Conservation (phyloP, 2,113 vertebrate species). For the Rhynchomys soricoides region DNA sequence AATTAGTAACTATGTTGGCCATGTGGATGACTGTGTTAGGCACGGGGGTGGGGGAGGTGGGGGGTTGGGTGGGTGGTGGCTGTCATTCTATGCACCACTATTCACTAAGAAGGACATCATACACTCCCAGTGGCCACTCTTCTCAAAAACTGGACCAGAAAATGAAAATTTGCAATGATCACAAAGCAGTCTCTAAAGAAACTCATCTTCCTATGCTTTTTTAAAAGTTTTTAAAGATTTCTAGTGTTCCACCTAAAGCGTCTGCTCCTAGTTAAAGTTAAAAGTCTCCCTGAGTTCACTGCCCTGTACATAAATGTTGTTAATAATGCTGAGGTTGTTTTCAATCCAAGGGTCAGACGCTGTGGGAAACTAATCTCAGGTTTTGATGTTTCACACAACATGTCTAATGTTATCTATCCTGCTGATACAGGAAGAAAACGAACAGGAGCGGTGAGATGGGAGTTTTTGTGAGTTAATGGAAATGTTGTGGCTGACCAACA, state of each 20-base stretch:
- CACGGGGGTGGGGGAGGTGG: no score
- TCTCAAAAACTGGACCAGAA: background rate
- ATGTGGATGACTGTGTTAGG: background rate
- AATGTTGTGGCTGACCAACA: constrained; percentile 77
- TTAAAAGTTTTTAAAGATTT: background rate
- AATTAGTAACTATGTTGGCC: background rate
- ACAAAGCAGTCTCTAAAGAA: background rate
- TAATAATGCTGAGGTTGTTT: constrained; percentile 64
- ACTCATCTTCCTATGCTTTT: background rate
- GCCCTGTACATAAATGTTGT: constrained; percentile 64
- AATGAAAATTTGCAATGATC: background rate
- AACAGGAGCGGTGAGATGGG: constrained; percentile 10
- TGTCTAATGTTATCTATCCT: constrained; percentile 75
- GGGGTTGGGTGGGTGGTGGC: background rate
- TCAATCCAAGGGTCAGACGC: background rate
- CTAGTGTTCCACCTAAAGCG: background rate
- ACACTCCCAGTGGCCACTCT: background rate
- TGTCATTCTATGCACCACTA: rapidly evolving
- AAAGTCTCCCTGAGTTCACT: constrained; percentile 17
- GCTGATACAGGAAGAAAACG: constrained; percentile 52
- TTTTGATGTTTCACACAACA: constrained; percentile 67
- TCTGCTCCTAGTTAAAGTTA: constrained; percentile 21
- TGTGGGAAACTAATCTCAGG: constrained; percentile 61
- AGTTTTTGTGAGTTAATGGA: constrained; percentile 72
- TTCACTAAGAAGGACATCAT: background rate